These are phyloP conservation scores for Liparis tanakae DNA, from an alignment of 2,797 vertebrate species.

Conservation along the genomic window DNA sequence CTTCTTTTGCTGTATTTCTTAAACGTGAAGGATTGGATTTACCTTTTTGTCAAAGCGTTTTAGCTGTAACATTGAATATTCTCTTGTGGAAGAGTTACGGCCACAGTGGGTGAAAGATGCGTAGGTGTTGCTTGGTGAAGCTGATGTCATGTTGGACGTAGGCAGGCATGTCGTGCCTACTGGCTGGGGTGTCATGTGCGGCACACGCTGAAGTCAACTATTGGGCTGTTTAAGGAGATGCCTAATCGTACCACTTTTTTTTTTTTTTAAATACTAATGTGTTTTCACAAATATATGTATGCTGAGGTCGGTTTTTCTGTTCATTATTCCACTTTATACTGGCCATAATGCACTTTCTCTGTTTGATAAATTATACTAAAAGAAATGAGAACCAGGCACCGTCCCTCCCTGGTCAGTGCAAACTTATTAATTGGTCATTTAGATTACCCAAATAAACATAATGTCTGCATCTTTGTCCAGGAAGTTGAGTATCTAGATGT, in stretches of 20 bases:
- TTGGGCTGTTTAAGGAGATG: neutral
- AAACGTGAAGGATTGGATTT: neutral
- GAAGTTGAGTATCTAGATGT: neutral
- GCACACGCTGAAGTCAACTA: slow-evolving; percentile 8
- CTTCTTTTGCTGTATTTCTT: neutral
- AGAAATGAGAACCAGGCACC: neutral
- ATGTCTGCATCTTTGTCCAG: neutral
- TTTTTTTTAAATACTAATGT: neutral
- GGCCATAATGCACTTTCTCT: neutral
- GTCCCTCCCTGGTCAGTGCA: fast-evolving
- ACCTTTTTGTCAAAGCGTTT: neutral
- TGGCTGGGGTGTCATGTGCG: slow-evolving; percentile 40
- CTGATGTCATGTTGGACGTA: slow-evolving; percentile 64
- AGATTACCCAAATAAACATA: neutral
- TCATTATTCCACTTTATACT: neutral
- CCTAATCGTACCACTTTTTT: neutral
- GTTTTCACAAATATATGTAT: neutral
- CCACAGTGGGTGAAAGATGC: slow-evolving; percentile 50
- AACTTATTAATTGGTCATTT: neutral
- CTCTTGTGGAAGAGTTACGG: slow-evolving; percentile 9
- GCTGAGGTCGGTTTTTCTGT: neutral
- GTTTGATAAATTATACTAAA: neutral
- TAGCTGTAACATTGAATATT: neutral
- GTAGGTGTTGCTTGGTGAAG: slow-evolving; percentile 61
- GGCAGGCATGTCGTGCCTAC: slow-evolving; percentile 58